phyloP scores from a whole-genome alignment of 2,113 vertebrate species.

The Nycticebus coucang region DNA sequence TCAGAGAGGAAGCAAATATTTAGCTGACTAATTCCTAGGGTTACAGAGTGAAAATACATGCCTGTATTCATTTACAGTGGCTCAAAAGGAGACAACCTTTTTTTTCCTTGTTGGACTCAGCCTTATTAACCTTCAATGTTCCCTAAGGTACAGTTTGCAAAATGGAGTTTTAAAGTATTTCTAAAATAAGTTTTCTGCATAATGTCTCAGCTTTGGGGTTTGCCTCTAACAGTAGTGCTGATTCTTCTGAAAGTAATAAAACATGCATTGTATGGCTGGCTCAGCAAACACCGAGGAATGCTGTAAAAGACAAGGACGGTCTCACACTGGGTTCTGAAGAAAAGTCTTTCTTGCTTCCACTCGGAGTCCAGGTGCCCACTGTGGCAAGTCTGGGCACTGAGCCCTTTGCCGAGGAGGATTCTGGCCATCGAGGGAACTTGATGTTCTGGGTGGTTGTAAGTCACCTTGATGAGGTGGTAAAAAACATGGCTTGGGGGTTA shows the following conservation, averaged over 20 bases:
- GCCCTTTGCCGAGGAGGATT: not conserved
- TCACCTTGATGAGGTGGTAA: not conserved
- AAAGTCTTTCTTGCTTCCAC: not conserved
- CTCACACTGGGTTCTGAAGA: not conserved
- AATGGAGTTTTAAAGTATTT: constrained; percentile 39
- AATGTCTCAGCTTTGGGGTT: constrained; percentile 2
- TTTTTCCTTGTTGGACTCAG: not conserved
- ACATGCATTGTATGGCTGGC: not conserved
- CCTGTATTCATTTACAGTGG: not conserved
- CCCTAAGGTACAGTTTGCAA: not conserved
- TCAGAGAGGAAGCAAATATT: constrained; percentile 40
- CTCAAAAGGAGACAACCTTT: not conserved
- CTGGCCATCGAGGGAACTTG: not conserved
- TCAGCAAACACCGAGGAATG: not conserved
- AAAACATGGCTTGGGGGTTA: not conserved
- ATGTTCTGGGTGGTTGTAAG: not conserved
- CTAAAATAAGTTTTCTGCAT: not conserved
- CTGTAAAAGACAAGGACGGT: not conserved
- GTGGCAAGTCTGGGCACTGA: not conserved
- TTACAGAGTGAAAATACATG: not conserved
- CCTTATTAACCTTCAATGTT: not conserved
- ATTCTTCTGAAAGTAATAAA: constrained; percentile 32
- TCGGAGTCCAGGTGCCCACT: not conserved
- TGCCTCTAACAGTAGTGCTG: not conserved
- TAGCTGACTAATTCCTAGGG: not conserved